Conservation (phyloP, 2,797 vertebrate genomes). For the Thamnophis elegans region DNA sequence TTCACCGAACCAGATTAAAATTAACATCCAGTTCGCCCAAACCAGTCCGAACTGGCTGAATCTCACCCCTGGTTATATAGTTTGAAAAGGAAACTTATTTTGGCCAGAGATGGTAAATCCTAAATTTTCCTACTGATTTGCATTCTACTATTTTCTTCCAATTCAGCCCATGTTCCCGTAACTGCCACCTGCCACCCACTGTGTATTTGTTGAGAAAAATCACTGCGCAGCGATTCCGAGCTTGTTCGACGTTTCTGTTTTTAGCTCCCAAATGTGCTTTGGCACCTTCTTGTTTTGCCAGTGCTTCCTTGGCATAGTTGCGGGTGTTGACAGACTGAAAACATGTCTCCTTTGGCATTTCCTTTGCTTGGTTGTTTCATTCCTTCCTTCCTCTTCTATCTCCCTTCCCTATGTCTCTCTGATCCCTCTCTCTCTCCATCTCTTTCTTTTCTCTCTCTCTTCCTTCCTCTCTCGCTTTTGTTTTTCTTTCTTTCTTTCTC, state of each 20-base stretch:
- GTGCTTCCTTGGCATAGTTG: constrained; percentile 8
- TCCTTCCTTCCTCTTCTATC: neutral
- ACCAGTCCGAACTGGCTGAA: no score
- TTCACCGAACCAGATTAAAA: no score
- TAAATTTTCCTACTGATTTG: neutral
- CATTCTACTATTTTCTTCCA: neutral
- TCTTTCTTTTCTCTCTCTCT: neutral
- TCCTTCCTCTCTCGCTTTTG: neutral
- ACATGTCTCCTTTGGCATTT: neutral
- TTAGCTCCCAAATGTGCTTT: neutral
- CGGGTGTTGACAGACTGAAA: constrained; percentile 11
- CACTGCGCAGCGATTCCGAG: accelerated
- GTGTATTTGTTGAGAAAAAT: accelerated
- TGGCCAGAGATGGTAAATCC: neutral
- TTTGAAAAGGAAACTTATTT: no score
- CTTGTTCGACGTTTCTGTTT: neutral
- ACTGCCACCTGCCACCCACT: neutral
- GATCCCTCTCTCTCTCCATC: no score
- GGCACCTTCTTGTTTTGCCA: neutral
- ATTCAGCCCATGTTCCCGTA: neutral
- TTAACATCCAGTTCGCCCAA: no score
- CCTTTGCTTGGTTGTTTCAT: neutral
- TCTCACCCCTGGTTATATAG: neutral
- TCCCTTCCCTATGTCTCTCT: neutral
- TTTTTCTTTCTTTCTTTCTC: no score